A percentile compares a stretch with the other conserved stretches of the same genome.
These are phyloP conservation scores for Bergia sp. DNA, from an alignment of 92 coral and sea anemone genomes.

Conservation along the genomic window DNA sequence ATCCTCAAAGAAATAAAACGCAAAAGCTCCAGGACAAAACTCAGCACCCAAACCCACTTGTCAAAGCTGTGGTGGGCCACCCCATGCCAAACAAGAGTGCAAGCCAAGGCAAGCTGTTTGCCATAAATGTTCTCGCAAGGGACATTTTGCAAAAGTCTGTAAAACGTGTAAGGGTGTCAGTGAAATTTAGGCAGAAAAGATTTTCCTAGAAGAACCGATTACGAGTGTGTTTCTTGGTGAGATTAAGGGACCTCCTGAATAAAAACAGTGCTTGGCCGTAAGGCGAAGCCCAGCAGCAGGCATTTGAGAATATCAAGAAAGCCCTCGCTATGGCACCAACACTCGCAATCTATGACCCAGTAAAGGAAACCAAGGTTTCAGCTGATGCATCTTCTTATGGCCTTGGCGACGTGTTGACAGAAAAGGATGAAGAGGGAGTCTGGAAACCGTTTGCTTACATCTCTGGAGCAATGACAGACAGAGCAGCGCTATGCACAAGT, in stretches of 20 bases:
- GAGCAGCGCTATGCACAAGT: too few species aligned
- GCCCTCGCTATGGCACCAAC: too few species aligned
- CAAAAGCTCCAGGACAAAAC: neutral
- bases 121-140: slow-evolving; percentile 38
- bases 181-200: slow-evolving; percentile 4
- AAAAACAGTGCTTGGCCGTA: too few species aligned
- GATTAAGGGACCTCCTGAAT: neutral
- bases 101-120: slow-evolving; percentile 39
- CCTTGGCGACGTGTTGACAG: too few species aligned
- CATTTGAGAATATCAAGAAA: too few species aligned
- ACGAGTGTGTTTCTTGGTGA: slow-evolving; percentile 30
- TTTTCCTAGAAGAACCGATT: slow-evolving; percentile 15
- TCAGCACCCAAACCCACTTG: slow-evolving; percentile 24
- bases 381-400: too few species aligned
- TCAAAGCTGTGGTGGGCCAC: slow-evolving; percentile 3
- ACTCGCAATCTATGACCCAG: too few species aligned
- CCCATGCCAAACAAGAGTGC: slow-evolving; percentile 42
- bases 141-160: slow-evolving; percentile 45
- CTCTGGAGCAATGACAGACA: too few species aligned
- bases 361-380: too few species aligned
- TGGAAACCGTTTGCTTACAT: too few species aligned
- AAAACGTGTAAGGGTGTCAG: slow-evolving; percentile 22
- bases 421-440: too few species aligned
- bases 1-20: neutral
- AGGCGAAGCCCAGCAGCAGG: too few species aligned